Evolutionary conservation across 2,888 invertebrate genomes (phyloP).

Genomic region (Elegia similella): DNA sequence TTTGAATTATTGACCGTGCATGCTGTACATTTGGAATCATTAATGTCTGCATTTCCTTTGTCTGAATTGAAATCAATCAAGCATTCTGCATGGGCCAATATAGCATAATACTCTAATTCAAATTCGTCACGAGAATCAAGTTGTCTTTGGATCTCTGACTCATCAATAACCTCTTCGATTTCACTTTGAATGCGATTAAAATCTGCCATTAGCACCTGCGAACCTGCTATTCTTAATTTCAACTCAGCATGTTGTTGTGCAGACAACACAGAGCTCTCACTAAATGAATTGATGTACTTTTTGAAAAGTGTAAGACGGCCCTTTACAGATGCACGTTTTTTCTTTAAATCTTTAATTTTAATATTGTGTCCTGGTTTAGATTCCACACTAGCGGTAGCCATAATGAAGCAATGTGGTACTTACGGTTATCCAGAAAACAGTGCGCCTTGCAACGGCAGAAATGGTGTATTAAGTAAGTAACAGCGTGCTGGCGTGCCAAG

Average conservation of each 20-base stretch:
- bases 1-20: too few species aligned
- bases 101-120: not conserved
- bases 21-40: too few species aligned
- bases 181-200: conserved; percentile 6
- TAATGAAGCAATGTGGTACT: conserved; percentile 5
- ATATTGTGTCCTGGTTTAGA: not conserved
- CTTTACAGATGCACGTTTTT: conserved; percentile 1
- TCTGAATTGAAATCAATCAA: too few species aligned
- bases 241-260: not conserved
- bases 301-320: not conserved
- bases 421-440: not conserved
- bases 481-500: not conserved
- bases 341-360: not conserved
- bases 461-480: too few species aligned
- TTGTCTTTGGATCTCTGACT: not conserved
- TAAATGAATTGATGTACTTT: conserved; percentile 4
- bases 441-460: not conserved
- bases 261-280: not conserved
- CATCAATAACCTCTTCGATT: not conserved
- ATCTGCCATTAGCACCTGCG: conserved; percentile 4
- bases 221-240: conserved; percentile 3
- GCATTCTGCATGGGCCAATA: too few species aligned
- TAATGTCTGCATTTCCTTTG: too few species aligned
- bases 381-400: conserved; percentile 1
- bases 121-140: conserved; percentile 6